These are phyloP conservation scores for Sinocyclocheilus anshuiensis DNA, from an alignment of 2,113 vertebrate species.

Conservation along the genomic window DNA sequence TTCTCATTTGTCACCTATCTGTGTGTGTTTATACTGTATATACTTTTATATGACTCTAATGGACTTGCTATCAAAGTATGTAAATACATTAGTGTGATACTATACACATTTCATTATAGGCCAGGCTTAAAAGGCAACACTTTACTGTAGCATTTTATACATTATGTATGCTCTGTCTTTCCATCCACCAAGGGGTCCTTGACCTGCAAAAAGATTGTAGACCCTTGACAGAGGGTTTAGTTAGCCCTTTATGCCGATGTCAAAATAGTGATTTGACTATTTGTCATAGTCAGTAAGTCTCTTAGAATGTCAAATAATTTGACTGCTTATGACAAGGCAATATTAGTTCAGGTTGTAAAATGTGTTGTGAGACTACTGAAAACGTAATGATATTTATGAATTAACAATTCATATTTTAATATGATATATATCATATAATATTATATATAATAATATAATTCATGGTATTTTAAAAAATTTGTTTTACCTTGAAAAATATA, in stretches of 20 bases:
- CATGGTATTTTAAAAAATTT: background rate
- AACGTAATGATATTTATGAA: background rate
- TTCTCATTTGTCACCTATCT: background rate
- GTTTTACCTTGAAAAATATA: background rate
- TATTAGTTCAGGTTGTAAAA: background rate
- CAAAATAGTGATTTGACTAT: background rate
- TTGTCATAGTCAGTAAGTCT: background rate
- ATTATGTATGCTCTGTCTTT: constrained; percentile 5
- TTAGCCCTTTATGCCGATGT: background rate
- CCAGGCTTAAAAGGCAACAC: background rate
- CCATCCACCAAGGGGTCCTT: background rate
- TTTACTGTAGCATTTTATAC: background rate
- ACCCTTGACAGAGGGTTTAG: background rate
- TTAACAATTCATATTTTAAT: too few relatives aligned
- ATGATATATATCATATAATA: background rate
- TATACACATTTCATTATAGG: background rate
- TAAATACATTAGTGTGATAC: constrained; percentile 1
- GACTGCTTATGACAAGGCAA: background rate
- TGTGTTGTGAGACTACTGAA: background rate
- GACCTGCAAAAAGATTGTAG: background rate
- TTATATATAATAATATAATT: background rate
- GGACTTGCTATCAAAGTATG: background rate
- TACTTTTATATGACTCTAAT: background rate
- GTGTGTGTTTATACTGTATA: background rate
- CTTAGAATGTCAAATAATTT: background rate